Conservation (phyloP, 2,113 vertebrate species). For the Etheostoma cragini region DNA sequence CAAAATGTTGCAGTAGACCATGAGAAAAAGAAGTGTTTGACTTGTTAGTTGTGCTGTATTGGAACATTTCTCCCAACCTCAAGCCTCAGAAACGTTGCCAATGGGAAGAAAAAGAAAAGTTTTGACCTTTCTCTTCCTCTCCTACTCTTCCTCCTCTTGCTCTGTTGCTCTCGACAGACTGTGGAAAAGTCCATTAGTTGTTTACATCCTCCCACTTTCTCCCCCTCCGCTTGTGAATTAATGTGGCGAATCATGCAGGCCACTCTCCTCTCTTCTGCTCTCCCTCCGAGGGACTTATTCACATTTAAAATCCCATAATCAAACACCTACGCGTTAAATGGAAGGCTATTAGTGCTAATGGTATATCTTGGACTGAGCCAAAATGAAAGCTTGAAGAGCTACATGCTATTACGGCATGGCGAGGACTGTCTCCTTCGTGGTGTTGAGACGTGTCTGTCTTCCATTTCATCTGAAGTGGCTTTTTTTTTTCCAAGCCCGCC, state of each 20-base stretch:
- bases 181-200: conserved; percentile 57
- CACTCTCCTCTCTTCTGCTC: conserved; percentile 6
- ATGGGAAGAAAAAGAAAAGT: background rate
- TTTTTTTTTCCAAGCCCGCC: background rate
- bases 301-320: conserved; percentile 76
- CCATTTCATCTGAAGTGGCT: conserved; percentile 14
- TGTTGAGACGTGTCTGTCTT: conserved; percentile 1
- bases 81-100: background rate
- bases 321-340: conserved; percentile 72
- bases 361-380: conserved; percentile 62
- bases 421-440: conserved; percentile 51
- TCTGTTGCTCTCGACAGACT: conserved; percentile 1
- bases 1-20: background rate
- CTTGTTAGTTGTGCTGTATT: too few species aligned
- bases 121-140: background rate
- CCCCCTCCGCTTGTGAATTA: conserved; percentile 56
- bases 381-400: conserved; percentile 70
- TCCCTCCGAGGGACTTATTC: conserved; percentile 53
- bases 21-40: background rate
- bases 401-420: conserved; percentile 50
- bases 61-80: background rate
- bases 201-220: conserved; percentile 53
- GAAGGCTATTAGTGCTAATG: conserved; percentile 75
- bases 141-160: background rate
- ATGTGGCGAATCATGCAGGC: conserved; percentile 34